Evolutionary conservation across 2,888 invertebrate genomes (phyloP), one percentile per base, ranked within the genome.

Genomic region (Phyllotreta cruciferae): DNA sequence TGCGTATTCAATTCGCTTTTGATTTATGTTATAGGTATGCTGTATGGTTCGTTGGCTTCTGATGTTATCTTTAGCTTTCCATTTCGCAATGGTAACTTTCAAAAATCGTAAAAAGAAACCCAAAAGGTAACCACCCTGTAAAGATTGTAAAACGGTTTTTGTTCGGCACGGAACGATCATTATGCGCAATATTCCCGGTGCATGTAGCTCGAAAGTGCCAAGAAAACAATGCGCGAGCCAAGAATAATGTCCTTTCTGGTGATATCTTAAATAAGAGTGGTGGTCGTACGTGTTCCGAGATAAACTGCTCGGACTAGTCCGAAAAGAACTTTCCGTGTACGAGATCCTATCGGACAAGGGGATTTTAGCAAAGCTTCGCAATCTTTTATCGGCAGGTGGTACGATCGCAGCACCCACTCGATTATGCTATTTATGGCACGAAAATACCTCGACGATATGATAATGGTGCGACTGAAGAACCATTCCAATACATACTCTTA

Each of bases 341-440:
- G 24, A 72, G 73, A 75, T 72, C 68, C 71, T 74, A 74, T 73
- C 70, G 69, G 69, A 70, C 71, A 57, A 24, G 70, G 65, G 73
- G 64, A 75, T 73, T 74, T 72, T 71, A 74, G 71, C 70, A 70
- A 71, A 73, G 70, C 70, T 73, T 24, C 24, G 75, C 71, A 71
- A 74, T 75, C 73, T 71, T 72, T 74, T 74, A 75, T 74, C 75
- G 73, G 75, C 77, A 76, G 75, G 76, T 77, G 76, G 76, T 73
- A 71, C 60, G 66, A 56, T 65, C 64, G 63, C 62, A 61, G 70
- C 74, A 71, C 74, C 74, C 71, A 75, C 74, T 73, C 67, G 54
- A 62, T 60, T 24, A 50, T 60, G 38, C 56, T 49, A 54, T 54
- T 58, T 36, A 52, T 37, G 44, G 54, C 13, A 36, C 37, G 14